Conservation (phyloP, 2,113 vertebrate genomes). For the Bostrychus sinensis region DNA sequence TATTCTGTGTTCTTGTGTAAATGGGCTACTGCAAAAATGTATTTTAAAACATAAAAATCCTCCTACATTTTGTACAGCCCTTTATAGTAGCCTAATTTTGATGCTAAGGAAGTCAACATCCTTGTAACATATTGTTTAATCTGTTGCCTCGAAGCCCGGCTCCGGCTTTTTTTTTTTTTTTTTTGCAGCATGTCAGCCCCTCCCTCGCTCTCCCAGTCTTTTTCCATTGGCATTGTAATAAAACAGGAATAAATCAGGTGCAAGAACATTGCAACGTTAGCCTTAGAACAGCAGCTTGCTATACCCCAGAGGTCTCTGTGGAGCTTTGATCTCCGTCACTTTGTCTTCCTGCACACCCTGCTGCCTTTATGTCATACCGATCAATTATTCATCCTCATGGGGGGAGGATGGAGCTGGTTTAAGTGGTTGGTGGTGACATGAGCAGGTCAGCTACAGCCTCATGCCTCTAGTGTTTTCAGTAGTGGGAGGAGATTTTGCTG, state of each 20-base stretch:
- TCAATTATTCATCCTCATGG: constrained; percentile 54
- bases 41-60: too few relatives aligned
- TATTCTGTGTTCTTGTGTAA: too few relatives aligned
- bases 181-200: too few relatives aligned
- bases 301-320: not conserved
- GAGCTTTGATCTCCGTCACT: constrained; percentile 17
- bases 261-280: not conserved
- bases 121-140: too few relatives aligned
- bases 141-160: too few relatives aligned
- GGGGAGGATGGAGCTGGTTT: constrained; percentile 8
- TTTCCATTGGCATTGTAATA: not conserved
- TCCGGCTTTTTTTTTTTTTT: too few relatives aligned
- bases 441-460: constrained; percentile 19
- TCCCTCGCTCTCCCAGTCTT: not conserved
- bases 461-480: constrained; percentile 19
- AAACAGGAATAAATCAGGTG: not conserved
- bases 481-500: constrained; percentile 18
- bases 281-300: too few relatives aligned
- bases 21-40: too few relatives aligned
- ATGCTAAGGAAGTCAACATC: too few relatives aligned
- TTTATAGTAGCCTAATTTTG: too few relatives aligned
- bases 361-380: constrained; percentile 20
- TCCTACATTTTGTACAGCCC: too few relatives aligned
- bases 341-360: constrained; percentile 25
- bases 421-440: constrained; percentile 22